Conservation (phyloP, 2,797 vertebrate species). For the Hyperoplus lanceolatus region DNA sequence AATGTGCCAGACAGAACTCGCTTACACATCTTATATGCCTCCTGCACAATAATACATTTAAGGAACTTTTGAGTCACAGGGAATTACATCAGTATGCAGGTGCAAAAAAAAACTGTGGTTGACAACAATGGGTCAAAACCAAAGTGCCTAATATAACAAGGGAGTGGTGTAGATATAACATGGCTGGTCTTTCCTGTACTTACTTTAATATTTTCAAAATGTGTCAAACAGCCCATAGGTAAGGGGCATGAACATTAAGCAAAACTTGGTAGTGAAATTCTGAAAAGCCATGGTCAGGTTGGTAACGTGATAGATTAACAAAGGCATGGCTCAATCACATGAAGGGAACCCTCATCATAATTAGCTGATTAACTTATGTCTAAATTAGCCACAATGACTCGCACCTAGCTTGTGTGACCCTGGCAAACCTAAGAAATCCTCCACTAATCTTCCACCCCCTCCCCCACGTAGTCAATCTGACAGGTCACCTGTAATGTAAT, state of each 20-base stretch:
- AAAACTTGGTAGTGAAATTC: not conserved
- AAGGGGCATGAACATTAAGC: not conserved
- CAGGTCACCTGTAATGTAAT: conserved; percentile 76
- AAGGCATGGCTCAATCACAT: conserved; percentile 55
- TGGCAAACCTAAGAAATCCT: conserved; percentile 79
- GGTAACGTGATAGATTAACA: conserved; percentile 21
- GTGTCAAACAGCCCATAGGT: not conserved
- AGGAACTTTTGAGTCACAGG: conserved; percentile 8
- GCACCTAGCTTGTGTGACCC: conserved; percentile 70
- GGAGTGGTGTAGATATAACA: not conserved
- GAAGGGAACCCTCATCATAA: conserved; percentile 63
- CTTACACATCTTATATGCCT: conserved; percentile 47
- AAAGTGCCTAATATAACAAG: not conserved
- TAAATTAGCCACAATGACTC: conserved; percentile 33
- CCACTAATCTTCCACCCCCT: conserved; percentile 74
- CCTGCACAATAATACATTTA: conserved; percentile 35
- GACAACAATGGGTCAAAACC: not conserved
- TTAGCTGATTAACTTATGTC: conserved; percentile 67
- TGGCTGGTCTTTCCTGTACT: not conserved
- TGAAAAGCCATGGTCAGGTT: not conserved
- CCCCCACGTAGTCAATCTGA: conserved; percentile 41
- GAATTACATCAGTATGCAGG: conserved; percentile 10
- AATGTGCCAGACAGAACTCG: conserved; percentile 68
- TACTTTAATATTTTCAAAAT: not conserved
- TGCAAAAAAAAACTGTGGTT: not conserved